Evolutionary conservation across 2,888 invertebrate species (phyloP).

Genomic region (Caenorhabditis afra): DNA sequence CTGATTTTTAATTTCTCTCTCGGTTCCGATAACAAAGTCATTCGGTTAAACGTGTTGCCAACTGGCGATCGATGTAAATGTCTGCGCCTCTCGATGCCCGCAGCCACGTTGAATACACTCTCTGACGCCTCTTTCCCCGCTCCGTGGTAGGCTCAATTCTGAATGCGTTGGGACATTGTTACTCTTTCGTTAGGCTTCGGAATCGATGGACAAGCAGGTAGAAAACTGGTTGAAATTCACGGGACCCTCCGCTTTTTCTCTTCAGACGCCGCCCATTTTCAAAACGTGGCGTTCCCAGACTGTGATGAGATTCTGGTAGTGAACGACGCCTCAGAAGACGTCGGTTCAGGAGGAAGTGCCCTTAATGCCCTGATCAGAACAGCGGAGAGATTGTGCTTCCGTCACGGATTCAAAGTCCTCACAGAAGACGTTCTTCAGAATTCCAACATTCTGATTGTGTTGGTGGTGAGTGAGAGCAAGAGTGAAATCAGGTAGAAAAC

Average conservation of each 20-base stretch:
- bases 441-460: constrained; percentile 81
- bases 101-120: constrained; percentile 16
- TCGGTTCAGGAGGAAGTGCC: constrained; percentile 82
- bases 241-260: not conserved
- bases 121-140: not conserved
- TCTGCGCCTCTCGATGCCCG: constrained; percentile 24
- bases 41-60: constrained; percentile 6
- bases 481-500: not conserved
- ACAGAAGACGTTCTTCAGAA: constrained; percentile 81
- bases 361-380: constrained; percentile 83
- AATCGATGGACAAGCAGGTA: constrained; percentile 33
- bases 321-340: constrained; percentile 66
- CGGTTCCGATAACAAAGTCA: constrained; percentile 9
- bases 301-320: constrained; percentile 58
- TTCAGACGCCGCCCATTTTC: constrained; percentile 22
- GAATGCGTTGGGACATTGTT: constrained; percentile 53
- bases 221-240: not conserved
- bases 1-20: constrained; percentile 82
- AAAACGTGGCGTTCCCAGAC: constrained; percentile 27
- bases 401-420: constrained; percentile 81
- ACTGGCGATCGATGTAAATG: not conserved
- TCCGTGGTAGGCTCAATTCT: not conserved
- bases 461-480: constrained; percentile 80
- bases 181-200: constrained; percentile 31
- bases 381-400: constrained; percentile 82